Conservation (phyloP, 1,140 invertebrate genomes). For the Centruroides vittatus region DNA sequence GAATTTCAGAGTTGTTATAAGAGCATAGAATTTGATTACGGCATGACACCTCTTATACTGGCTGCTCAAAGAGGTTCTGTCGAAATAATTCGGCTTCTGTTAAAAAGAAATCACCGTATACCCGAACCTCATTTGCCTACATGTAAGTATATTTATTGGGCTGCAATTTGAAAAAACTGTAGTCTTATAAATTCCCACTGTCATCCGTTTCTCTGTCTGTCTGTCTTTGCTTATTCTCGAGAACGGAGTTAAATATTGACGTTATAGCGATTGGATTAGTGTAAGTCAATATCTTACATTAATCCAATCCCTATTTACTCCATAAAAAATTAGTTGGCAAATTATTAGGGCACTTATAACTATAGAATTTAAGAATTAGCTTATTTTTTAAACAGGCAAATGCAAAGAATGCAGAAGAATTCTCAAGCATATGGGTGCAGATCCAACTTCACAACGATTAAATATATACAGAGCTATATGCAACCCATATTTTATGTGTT, state of each 20-base stretch:
- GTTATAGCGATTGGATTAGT: too few species aligned
- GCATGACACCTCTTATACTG: slow-evolving; percentile 53
- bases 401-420: slow-evolving; percentile 17
- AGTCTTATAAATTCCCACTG: too few species aligned
- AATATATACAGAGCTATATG: slow-evolving; percentile 42
- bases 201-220: too few species aligned
- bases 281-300: too few species aligned
- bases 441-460: slow-evolving; percentile 35
- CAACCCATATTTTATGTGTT: slow-evolving; percentile 49
- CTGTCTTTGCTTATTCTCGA: too few species aligned
- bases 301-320: too few species aligned
- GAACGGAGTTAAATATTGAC: too few species aligned
- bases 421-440: slow-evolving; percentile 31
- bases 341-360: too few species aligned
- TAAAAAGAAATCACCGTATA: slow-evolving; percentile 40
- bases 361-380: neutral
- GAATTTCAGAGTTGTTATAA: neutral
- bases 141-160: slow-evolving; percentile 40
- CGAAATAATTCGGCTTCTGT: slow-evolving; percentile 48
- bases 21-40: slow-evolving; percentile 43
- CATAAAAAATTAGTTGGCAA: too few species aligned
- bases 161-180: slow-evolving; percentile 17
- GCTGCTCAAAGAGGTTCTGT: slow-evolving; percentile 53
- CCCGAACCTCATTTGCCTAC: slow-evolving; percentile 42
- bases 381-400: slow-evolving; percentile 15